Base-by-base conservation (phyloP, 2,113 vertebrate genomes). In the Cardinalis cardinalis region DNA sequence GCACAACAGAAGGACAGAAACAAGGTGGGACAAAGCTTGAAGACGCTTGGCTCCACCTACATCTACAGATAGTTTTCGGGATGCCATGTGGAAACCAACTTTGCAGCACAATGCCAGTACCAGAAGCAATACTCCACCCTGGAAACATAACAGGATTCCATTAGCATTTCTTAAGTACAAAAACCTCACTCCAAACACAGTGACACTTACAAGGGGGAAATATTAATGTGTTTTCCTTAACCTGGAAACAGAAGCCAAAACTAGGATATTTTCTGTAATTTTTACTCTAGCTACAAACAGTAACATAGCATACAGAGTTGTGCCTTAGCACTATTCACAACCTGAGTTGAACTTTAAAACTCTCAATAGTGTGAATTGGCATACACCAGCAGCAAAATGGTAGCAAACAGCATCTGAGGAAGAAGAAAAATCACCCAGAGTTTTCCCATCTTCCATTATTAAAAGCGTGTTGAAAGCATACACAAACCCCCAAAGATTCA, bases 71-170 rank as follows among this genome's bases (percentile, higher is more conserved):
- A 99, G 96, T 87, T 99, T 99, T 97, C 98, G 98, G 88, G 99
- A 99, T 92, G 97, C 98, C 26, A 99, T 98, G 90, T 99, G 98
- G 95, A 99, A 99, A 86, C 98, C 99, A 96, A 99, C 98, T 95
- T 99, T 99, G 94, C 99, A 98, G 90, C 98, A 99, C 89, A 99
- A 96, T 20, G 99, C 98, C 81, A 97, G 95, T 88, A 99, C 99
- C 79, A 99, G 97, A 94, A 99, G 96, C 75, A 99, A 97, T 20
- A 99, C 99, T 73, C 99, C 99, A 69, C 99, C 99, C 99, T 99
- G 91, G 51, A 84, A 97, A 36, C 53, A 87, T 13, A 96, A 43
- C 64, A 18, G 63, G 29, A 87, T 72, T 29, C 6, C 1, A 1
- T 87, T 14, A 84, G 20, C 14, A 38, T 36, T 38, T 61, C 26